Conservation (phyloP, 64 coral and sea anemone species). For the Montipora capricornis region DNA sequence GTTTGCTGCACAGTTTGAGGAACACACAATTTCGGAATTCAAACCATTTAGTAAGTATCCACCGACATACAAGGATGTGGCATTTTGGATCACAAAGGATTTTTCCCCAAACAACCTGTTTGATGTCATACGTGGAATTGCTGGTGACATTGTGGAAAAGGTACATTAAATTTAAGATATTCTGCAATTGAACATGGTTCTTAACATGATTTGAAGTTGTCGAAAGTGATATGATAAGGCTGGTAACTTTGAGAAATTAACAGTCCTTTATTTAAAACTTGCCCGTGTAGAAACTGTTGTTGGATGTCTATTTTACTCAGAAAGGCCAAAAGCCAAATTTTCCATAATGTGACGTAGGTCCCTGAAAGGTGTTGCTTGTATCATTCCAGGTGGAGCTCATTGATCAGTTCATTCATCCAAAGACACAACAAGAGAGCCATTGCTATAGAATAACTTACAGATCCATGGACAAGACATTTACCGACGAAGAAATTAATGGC, state of each 20-base stretch:
- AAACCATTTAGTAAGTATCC: constrained; percentile 99
- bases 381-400: constrained; percentile 79
- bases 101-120: constrained; percentile 92
- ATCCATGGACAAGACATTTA: constrained; percentile 90
- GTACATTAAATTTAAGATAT: constrained; percentile 8
- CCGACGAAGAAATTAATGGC: constrained; percentile 77
- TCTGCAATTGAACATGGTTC: no score
- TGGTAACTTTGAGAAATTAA: no score
- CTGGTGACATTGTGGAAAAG: constrained; percentile 99
- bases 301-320: no score
- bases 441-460: constrained; percentile 90
- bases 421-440: constrained; percentile 81
- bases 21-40: constrained; percentile 72
- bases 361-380: background rate
- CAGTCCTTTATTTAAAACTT: no score
- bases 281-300: no score
- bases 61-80: constrained; percentile 86
- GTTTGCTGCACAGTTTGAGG: constrained; percentile 90
- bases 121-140: constrained; percentile 83
- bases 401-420: constrained; percentile 80
- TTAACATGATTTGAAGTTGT: no score
- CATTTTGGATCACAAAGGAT: constrained; percentile 84
- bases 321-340: no score
- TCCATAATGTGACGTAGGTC: no score
- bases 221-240: no score